Conservation (phyloP, 2,113 vertebrate species). For the Nyctereutes procyonoides region DNA sequence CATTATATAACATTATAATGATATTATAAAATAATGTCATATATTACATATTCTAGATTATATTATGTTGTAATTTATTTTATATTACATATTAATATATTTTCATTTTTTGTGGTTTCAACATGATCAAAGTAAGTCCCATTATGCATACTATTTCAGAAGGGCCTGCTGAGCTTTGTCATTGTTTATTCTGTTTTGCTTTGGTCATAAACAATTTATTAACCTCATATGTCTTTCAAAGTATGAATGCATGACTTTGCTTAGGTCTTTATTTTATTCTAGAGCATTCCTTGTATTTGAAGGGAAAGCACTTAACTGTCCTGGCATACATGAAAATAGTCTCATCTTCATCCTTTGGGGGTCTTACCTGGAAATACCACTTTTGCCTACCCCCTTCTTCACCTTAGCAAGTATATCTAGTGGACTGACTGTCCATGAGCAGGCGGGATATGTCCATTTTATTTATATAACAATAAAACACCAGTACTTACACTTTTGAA, state of each 20-base stretch:
- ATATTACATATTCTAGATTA: neutral
- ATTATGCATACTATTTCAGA: neutral
- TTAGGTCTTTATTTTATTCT: neutral
- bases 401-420: no score
- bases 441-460: neutral
- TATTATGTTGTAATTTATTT: neutral
- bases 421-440: neutral
- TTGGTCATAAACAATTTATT: neutral
- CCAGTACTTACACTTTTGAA: neutral
- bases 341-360: neutral
- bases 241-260: rapidly evolving
- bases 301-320: neutral
- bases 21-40: neutral
- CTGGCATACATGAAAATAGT: neutral
- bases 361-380: neutral
- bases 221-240: neutral
- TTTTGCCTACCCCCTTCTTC: neutral
- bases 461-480: neutral
- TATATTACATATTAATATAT: neutral
- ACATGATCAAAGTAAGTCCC: neutral
- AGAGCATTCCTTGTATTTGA: neutral
- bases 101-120: neutral
- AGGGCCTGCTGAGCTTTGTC: neutral
- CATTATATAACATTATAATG: neutral
- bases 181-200: neutral